phyloP scores from a whole-genome alignment of 1,140 invertebrate genomes.

The Lucilia cuprina region DNA sequence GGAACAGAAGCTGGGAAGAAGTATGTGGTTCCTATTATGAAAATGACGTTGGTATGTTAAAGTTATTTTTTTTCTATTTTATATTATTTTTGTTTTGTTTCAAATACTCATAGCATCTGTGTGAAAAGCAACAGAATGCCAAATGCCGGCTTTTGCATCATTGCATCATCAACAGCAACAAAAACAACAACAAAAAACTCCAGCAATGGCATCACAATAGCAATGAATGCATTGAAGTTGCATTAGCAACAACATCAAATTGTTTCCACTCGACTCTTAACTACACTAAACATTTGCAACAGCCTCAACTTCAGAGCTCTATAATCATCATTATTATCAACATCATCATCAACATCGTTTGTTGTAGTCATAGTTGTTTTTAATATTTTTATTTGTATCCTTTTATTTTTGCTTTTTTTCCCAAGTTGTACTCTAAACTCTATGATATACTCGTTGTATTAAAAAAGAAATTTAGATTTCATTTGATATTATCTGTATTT shows the following conservation, averaged over 20 bases:
- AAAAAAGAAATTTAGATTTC: slow-evolving; percentile 4
- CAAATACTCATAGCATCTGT: slow-evolving; percentile 25
- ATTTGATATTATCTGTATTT: slow-evolving; percentile 25
- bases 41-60: slow-evolving; percentile 21
- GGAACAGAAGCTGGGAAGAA: background rate
- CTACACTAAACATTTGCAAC: background rate
- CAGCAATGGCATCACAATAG: slow-evolving; percentile 33
- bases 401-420: too few relatives aligned
- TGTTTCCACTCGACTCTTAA: background rate
- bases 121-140: slow-evolving; percentile 10
- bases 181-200: slow-evolving; percentile 20
- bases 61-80: background rate
- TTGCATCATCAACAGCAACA: slow-evolving; percentile 43
- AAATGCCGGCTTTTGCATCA: slow-evolving; percentile 33
- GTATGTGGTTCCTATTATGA: background rate
- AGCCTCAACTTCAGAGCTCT: background rate
- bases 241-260: background rate
- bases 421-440: background rate
- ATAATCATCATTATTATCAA: background rate
- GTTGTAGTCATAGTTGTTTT: too few relatives aligned
- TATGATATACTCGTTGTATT: background rate
- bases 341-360: background rate
- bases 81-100: background rate
- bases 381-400: too few relatives aligned
- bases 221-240: background rate